Conservation (phyloP, 2,113 vertebrate species). For the Phocoena sinus region DNA sequence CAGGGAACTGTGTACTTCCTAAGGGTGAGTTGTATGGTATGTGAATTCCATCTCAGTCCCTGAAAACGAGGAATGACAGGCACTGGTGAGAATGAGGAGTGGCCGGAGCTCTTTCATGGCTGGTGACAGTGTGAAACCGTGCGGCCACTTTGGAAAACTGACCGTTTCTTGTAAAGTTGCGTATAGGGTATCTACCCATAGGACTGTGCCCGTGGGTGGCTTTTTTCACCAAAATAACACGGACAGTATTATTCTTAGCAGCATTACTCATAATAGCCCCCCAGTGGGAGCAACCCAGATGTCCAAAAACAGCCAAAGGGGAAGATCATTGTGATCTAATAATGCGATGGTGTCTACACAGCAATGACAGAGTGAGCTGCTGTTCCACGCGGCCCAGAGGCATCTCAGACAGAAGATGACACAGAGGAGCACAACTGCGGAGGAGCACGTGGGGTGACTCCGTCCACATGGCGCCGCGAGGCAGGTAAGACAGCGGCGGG, state of each 20-base stretch:
- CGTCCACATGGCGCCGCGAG: background rate
- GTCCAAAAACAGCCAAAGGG: background rate
- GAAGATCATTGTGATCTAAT: background rate
- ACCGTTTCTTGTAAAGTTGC: background rate
- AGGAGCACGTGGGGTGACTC: rapidly evolving
- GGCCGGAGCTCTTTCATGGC: background rate
- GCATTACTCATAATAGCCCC: background rate
- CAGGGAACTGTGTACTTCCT: background rate
- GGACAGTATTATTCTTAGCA: background rate
- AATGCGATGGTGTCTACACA: background rate
- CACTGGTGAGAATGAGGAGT: background rate
- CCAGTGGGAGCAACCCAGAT: background rate
- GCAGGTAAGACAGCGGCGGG: background rate
- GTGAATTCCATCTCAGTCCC: background rate
- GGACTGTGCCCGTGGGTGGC: too few species aligned
- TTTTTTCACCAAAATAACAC: background rate
- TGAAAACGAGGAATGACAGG: background rate
- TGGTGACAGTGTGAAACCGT: background rate
- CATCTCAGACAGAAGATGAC: background rate
- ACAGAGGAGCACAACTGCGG: background rate
- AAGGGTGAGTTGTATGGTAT: background rate
- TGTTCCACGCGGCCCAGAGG: background rate
- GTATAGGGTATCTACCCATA: background rate
- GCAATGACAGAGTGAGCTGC: background rate
- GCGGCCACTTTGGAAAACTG: background rate